Evolutionary conservation across 2,888 invertebrate species (phyloP).

Genomic region (Conistra vaccinii): DNA sequence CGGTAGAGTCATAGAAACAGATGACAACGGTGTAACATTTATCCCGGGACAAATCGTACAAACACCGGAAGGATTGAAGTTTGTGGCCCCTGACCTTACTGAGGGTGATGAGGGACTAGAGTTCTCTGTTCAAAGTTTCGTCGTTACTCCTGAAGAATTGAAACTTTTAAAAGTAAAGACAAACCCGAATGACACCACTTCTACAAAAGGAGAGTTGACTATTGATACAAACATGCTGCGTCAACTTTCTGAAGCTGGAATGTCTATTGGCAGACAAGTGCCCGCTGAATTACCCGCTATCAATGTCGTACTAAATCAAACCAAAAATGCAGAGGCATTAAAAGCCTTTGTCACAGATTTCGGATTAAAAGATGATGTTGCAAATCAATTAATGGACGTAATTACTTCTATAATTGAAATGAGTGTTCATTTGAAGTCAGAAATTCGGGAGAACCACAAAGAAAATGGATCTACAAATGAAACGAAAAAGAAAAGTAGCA

Average conservation of each 20-base stretch:
- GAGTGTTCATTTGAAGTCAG: conserved; percentile 87
- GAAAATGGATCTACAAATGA: conserved; percentile 74
- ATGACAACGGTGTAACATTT: conserved; percentile 93
- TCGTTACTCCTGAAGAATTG: conserved; percentile 88
- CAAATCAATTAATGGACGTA: conserved; percentile 88
- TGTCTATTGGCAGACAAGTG: conserved; percentile 92
- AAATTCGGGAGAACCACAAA: conserved; percentile 79
- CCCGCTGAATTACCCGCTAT: conserved; percentile 91
- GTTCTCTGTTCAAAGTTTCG: conserved; percentile 93
- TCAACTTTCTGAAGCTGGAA: conserved; percentile 93
- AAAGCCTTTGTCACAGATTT: conserved; percentile 88
- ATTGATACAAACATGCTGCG: conserved; percentile 92
- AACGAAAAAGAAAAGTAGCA: conserved; percentile 79
- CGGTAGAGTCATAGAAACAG: conserved; percentile 93
- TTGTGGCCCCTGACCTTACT: conserved; percentile 93
- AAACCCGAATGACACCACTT: conserved; percentile 88
- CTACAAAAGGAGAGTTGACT: conserved; percentile 91
- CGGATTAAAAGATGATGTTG: conserved; percentile 88
- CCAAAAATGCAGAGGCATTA: conserved; percentile 86
- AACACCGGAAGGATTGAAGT: conserved; percentile 93
- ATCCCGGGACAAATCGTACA: conserved; percentile 95
- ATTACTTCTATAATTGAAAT: conserved; percentile 89
- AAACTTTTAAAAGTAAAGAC: conserved; percentile 88
- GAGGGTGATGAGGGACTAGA: conserved; percentile 92
- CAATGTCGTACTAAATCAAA: conserved; percentile 89